Evolutionary conservation across 2,888 invertebrate species (phyloP).

Genomic region (Orchesella flavescens): DNA sequence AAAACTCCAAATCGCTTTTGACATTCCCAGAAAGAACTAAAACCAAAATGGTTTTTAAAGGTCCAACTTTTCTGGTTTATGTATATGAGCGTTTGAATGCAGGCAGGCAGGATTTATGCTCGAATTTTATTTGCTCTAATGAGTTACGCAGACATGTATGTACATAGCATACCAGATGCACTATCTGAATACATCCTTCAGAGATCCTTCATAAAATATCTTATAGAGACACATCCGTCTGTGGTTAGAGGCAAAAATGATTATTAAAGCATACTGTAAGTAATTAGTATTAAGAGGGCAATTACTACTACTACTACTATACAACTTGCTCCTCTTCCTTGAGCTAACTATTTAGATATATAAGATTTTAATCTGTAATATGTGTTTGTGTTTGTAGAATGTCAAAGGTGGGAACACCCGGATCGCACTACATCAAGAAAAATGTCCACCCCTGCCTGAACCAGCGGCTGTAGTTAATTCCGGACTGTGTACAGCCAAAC

Average conservation of each 20-base stretch:
- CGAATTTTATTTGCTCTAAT: conserved; percentile 15
- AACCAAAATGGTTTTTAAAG: conserved; percentile 26
- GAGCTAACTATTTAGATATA: neutral
- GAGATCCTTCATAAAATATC: no score
- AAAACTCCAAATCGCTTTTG: conserved; percentile 29
- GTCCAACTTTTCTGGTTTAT: neutral
- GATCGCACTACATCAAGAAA: conserved; percentile 59
- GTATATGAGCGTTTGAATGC: neutral
- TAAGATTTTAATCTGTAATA: neutral
- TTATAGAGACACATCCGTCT: neutral
- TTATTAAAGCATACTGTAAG: conserved; percentile 5
- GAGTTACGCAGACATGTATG: conserved; percentile 45
- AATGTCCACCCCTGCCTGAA: conserved; percentile 69
- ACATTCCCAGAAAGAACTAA: neutral
- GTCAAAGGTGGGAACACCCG: conserved; percentile 49
- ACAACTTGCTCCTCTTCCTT: no score
- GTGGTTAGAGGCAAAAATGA: neutral
- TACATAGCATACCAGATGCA: neutral
- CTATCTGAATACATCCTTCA: no score
- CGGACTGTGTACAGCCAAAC: conserved; percentile 63
- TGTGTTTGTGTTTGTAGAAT: conserved; percentile 34
- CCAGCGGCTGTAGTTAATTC: conserved; percentile 57
- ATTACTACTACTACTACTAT: conserved; percentile 41
- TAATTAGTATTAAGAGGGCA: conserved; percentile 59
- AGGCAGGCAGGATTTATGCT: neutral